A percentile compares a stretch with the other conserved stretches of the same genome.
phyloP scores from a whole-genome alignment of 2,797 vertebrate genomes.

The Pseudopleuronectes americanus region DNA sequence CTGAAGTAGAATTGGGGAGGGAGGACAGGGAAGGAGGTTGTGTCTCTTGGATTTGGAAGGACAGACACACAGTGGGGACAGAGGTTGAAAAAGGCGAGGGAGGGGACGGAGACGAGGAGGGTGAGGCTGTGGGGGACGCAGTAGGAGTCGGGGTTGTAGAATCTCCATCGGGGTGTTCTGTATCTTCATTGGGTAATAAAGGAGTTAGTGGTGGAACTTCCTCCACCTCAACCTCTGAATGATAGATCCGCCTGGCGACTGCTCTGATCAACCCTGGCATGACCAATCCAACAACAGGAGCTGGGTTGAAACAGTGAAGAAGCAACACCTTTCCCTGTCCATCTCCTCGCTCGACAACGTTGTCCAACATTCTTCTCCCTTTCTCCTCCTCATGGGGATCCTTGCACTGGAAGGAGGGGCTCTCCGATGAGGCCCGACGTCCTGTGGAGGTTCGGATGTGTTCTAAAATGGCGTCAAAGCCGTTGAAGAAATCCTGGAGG shows the following conservation, averaged over 20 bases:
- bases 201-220: conserved; percentile 88
- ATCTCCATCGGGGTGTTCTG: conserved; percentile 69
- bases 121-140: conserved; percentile 69
- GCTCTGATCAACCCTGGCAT: conserved; percentile 96
- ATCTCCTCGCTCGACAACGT: conserved; percentile 40
- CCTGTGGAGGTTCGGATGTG: conserved; percentile 97
- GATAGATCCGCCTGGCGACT: conserved; percentile 92
- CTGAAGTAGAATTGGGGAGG: conserved; percentile 81
- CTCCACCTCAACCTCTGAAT: conserved; percentile 91
- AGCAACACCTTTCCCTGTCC: conserved; percentile 78
- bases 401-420: conserved; percentile 98
- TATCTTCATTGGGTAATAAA: conserved; percentile 83
- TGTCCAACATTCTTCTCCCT: conserved; percentile 60
- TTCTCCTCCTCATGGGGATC: conserved; percentile 88
- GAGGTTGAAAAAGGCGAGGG: conserved; percentile 68
- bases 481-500: conserved; percentile 99
- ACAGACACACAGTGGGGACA: conserved; percentile 70
- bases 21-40: conserved; percentile 43
- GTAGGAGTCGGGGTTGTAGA: conserved; percentile 73
- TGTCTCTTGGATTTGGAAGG: conserved; percentile 87
- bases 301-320: conserved; percentile 95
- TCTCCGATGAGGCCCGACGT: conserved; percentile 91
- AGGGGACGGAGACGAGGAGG: conserved; percentile 86
- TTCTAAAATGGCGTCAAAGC: conserved; percentile 97
- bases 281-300: conserved; percentile 92